Conservation (phyloP, 2,888 invertebrate species). For the Drosophila yooni region DNA sequence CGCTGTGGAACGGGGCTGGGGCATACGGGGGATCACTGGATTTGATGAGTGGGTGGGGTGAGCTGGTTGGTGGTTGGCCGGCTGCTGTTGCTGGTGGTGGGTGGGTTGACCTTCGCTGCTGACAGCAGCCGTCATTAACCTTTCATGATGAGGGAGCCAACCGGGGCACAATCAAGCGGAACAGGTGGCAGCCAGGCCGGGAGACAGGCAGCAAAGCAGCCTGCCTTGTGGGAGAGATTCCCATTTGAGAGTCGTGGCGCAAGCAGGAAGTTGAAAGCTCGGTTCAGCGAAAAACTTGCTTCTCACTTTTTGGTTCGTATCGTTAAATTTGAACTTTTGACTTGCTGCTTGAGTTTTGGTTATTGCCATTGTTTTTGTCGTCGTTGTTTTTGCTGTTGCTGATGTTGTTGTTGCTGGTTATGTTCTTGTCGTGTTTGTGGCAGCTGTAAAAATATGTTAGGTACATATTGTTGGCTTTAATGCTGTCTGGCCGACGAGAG, state of each 20-base stretch:
- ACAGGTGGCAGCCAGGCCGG: constrained; percentile 60
- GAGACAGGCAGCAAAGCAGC: constrained; percentile 1
- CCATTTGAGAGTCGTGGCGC: constrained; percentile 8
- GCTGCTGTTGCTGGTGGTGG: constrained; percentile 1
- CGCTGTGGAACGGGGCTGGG: constrained; percentile 1
- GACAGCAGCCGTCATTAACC: constrained; percentile 81
- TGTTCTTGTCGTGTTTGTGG: constrained; percentile 37
- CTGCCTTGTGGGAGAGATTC: constrained; percentile 14
- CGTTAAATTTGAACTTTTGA: constrained; percentile 61
- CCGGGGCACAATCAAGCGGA: constrained; percentile 75
- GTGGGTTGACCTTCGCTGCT: constrained; percentile 74
- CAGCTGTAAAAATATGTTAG: constrained; percentile 35
- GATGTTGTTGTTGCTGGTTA: constrained; percentile 14
- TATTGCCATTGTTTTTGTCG: constrained; percentile 17
- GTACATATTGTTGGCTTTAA: constrained; percentile 41
- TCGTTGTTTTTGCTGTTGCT: constrained; percentile 11
- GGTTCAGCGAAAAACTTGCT: constrained; percentile 19
- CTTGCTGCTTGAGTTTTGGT: constrained; percentile 39
- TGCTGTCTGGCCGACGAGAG: constrained; percentile 28
- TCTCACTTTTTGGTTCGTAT: constrained; percentile 20
- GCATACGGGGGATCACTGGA: constrained; percentile 14
- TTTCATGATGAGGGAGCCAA: constrained; percentile 71
- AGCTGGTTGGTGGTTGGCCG: constrained; percentile 5
- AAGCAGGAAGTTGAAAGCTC: constrained; percentile 36
- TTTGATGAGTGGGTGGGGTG: constrained; percentile 14